Conservation (phyloP, 2,113 vertebrate species). For the Nymphicus hollandicus region DNA sequence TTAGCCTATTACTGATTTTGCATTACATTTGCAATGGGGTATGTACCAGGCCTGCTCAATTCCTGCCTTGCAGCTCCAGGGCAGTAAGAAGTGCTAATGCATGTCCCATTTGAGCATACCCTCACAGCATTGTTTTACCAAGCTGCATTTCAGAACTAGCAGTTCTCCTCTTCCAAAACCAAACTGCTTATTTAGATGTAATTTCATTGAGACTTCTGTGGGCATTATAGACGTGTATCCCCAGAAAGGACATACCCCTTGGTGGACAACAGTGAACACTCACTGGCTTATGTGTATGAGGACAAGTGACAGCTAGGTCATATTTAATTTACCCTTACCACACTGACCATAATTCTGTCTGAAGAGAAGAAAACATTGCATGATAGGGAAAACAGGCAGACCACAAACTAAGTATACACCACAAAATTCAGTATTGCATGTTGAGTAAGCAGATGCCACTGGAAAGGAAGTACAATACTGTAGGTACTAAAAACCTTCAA, state of each 20-base stretch:
- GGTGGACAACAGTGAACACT: not conserved
- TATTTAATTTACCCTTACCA: conserved; percentile 23
- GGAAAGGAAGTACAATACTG: not conserved
- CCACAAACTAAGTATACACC: not conserved
- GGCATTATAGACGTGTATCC: not conserved
- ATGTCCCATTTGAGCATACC: not conserved
- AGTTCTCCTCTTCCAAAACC: not conserved
- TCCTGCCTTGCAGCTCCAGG: not conserved
- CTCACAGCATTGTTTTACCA: not conserved
- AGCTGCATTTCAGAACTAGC: not conserved
- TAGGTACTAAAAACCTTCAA: not conserved
- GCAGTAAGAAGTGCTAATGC: not conserved
- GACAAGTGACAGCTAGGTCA: conserved; percentile 39
- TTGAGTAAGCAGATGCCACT: conserved; percentile 50
- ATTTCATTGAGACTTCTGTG: conserved; percentile 15
- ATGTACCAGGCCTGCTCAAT: not conserved
- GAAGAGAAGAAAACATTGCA: conserved; percentile 39
- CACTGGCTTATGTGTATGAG: not conserved
- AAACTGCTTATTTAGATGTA: conserved; percentile 3
- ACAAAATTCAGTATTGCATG: not conserved
- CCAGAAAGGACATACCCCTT: not conserved
- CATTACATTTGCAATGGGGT: not conserved
- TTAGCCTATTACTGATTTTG: not conserved
- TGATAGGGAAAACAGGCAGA: conserved; percentile 31
- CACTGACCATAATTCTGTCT: conserved; percentile 17